Percentiles rank a stretch among this genome's conserved stretches.
Conservation (phyloP, 64 coral and sea anemone species). For the Cladopsammia gracilis region DNA sequence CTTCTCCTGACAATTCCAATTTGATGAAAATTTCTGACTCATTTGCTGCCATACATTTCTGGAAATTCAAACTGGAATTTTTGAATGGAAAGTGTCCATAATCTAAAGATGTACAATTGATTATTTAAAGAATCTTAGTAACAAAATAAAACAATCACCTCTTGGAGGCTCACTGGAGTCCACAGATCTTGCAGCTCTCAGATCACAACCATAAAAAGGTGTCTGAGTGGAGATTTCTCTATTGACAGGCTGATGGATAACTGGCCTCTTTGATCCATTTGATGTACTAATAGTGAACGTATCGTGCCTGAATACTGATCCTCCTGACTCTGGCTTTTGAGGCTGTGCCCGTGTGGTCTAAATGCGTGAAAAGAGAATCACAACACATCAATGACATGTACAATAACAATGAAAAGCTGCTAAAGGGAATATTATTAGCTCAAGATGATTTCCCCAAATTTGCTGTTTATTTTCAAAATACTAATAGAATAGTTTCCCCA, state of each 20-base stretch:
- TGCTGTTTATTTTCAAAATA: no score
- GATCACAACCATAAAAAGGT: slow-evolving; percentile 75
- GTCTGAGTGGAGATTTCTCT: slow-evolving; percentile 75
- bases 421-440: no score
- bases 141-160: neutral
- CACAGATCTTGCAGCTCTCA: slow-evolving; percentile 72
- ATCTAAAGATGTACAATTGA: no score
- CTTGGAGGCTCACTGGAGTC: slow-evolving; percentile 82
- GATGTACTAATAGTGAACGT: slow-evolving; percentile 9
- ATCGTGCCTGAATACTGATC: slow-evolving; percentile 12
- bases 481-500: no score
- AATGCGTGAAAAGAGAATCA: neutral
- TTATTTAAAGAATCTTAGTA: neutral
- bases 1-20: no score
- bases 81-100: no score
- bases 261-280: neutral
- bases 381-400: neutral
- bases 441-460: no score
- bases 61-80: no score
- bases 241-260: slow-evolving; percentile 19
- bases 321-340: neutral
- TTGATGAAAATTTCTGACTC: no score
- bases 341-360: neutral
- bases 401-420: no score
- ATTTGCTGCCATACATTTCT: no score